phyloP scores from a whole-genome alignment of 2,113 vertebrate genomes.

The Monopterus albus region DNA sequence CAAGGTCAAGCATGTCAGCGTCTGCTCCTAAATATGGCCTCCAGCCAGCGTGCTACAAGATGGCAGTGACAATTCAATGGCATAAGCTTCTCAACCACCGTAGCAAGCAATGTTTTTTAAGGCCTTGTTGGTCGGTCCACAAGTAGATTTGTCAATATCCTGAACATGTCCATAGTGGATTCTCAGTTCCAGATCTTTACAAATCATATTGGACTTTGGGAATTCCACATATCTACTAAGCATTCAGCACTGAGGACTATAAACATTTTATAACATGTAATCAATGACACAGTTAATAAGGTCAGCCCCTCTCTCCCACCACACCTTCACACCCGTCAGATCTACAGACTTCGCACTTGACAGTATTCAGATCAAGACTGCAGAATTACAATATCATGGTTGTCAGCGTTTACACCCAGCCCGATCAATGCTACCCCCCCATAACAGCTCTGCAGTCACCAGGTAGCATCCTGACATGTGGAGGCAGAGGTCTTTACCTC shows the following conservation, averaged over 20 bases:
- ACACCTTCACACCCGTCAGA: too few species aligned
- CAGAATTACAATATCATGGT: constrained; percentile 37
- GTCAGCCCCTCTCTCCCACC: too few species aligned
- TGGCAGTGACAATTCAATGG: constrained; percentile 26
- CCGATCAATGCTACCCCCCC: constrained; percentile 51
- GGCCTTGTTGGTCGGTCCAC: neutral
- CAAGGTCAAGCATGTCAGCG: constrained; percentile 68
- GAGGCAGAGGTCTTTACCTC: constrained; percentile 35
- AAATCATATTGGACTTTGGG: too few species aligned
- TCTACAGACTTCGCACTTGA: too few species aligned
- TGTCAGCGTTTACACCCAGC: constrained; percentile 36
- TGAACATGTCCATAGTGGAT: neutral
- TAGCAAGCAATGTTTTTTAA: constrained; percentile 37
- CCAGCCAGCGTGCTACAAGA: constrained; percentile 35
- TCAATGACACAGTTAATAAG: constrained; percentile 29
- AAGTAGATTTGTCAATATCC: constrained; percentile 14
- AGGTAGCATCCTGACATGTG: constrained; percentile 10
- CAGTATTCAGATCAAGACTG: constrained; percentile 9
- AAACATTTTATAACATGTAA: constrained; percentile 56
- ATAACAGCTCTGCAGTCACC: constrained; percentile 21
- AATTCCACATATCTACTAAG: constrained; percentile 25
- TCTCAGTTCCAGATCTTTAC: neutral
- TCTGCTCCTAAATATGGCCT: constrained; percentile 67
- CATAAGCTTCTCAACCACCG: constrained; percentile 57
- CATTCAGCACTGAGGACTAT: constrained; percentile 15